These are phyloP conservation scores for Gambusia holbrooki DNA, from an alignment of 2,113 vertebrate genomes.

Conservation along the genomic window DNA sequence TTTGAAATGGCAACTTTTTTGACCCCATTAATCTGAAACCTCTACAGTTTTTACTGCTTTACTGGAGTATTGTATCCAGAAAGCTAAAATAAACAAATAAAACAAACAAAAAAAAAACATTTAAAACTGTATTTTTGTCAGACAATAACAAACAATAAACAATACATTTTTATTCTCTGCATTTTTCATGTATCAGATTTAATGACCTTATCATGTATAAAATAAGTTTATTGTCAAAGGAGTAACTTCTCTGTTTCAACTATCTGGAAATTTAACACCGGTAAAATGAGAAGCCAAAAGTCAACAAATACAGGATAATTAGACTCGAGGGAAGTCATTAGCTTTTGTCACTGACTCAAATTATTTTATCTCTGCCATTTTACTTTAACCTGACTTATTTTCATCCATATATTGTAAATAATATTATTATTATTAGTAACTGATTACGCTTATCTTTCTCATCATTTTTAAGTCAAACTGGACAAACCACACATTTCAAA, in stretches of 20 bases:
- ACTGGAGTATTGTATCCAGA: no score
- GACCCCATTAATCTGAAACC: no score
- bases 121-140: no score
- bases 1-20: no score
- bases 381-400: background rate
- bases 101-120: no score
- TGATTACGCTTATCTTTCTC: background rate
- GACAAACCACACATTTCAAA: no score
- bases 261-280: background rate
- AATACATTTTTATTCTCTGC: background rate
- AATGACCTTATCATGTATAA: background rate
- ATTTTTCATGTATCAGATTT: background rate
- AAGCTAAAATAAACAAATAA: background rate
- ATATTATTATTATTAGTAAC: background rate
- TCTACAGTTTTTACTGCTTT: no score
- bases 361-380: background rate
- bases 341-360: background rate
- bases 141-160: background rate
- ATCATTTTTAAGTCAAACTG: background rate
- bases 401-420: background rate
- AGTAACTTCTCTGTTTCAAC: background rate
- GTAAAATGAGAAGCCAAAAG: background rate
- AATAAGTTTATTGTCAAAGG: background rate
- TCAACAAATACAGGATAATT: background rate
- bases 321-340: constrained; percentile 1